These are phyloP conservation scores for Episyrphus balteatus DNA, from an alignment of 1,140 invertebrate species.

Conservation along the genomic window DNA sequence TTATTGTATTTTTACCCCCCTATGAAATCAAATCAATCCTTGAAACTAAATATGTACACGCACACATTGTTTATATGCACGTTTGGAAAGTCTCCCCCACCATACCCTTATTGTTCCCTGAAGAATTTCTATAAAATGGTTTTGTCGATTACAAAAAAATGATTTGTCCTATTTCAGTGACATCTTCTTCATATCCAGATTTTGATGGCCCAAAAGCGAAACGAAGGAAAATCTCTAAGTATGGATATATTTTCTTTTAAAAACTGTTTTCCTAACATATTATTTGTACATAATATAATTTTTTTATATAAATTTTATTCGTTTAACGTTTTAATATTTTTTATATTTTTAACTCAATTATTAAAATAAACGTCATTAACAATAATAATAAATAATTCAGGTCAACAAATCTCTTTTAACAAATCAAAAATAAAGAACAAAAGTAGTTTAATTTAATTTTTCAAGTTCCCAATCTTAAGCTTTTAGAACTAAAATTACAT, in stretches of 20 bases:
- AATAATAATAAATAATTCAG: no score
- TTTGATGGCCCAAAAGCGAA: conserved; percentile 20
- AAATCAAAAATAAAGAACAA: no score
- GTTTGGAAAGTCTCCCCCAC: conserved; percentile 7
- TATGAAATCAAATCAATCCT: neutral
- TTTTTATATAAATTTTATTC: neutral
- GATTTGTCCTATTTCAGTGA: conserved; percentile 1
- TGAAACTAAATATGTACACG: neutral
- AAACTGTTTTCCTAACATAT: neutral
- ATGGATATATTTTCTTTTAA: conserved; percentile 8
- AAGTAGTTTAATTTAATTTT: no score
- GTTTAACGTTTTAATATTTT: neutral
- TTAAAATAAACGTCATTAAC: no score
- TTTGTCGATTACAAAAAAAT: conserved; percentile 16
- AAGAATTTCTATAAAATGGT: no score
- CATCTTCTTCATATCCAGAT: conserved; percentile 7
- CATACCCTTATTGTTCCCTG: conserved; percentile 12
- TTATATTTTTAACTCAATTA: neutral
- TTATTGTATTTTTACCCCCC: conserved; percentile 4
- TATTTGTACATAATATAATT: neutral
- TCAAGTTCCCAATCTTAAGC: no score
- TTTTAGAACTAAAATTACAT: no score
- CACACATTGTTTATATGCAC: neutral
- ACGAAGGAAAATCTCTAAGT: conserved; percentile 30
- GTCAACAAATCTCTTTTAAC: no score